Base-by-base conservation (phyloP, 1,140 invertebrate species). In the Phymastichus coffea region DNA sequence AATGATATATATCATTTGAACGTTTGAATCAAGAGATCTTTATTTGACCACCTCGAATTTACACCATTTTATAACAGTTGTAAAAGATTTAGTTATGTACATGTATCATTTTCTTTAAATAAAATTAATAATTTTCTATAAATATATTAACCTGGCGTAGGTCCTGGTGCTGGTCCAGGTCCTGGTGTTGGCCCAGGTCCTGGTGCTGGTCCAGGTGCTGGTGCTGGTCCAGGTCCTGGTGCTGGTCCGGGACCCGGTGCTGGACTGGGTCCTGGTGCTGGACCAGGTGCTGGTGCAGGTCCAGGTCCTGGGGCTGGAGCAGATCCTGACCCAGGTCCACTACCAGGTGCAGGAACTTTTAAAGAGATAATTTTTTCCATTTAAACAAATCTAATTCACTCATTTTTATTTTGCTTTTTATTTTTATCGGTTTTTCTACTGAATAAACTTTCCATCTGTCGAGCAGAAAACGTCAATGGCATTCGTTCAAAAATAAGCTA, bases 171-270 rank as follows among this genome's bases (percentile, higher is more conserved):
- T 19, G 35, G 44, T 48, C 41, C 58, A 33, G 54, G 51, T 30
- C 7, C 20, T 10, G 54, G 33, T 40, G n/a, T 38, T 6, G 55
- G 43, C 25, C 7, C 53, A 7, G 60, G 46, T 12, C 28, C 46
- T 1, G 58, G 23, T 14, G n/a, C 22, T 15, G 54, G 41, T 41
- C 15, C 54, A 33, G 63, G 44, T 8, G 1, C 51, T 0, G 37
- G 37, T 25, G n/a, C 25, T 22, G 57, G 59, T 41, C 28, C 52
- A 12, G 61, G 46, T 55, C 57, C 62, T 23, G 48, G 46, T 4
- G 9, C 55, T 2, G 63, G 56, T 22, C 22, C 41, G 14, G 51
- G 35, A 7, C 35, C 47, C 15, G 60, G 58, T 20, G 40, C 56
- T 15, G 7, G 7, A 26, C 30, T 23, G 17, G 56, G 25, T 23